These are phyloP conservation scores for Ciona savignyi DNA, from an alignment of 23 tunicate genomes.

Conservation along the genomic window DNA sequence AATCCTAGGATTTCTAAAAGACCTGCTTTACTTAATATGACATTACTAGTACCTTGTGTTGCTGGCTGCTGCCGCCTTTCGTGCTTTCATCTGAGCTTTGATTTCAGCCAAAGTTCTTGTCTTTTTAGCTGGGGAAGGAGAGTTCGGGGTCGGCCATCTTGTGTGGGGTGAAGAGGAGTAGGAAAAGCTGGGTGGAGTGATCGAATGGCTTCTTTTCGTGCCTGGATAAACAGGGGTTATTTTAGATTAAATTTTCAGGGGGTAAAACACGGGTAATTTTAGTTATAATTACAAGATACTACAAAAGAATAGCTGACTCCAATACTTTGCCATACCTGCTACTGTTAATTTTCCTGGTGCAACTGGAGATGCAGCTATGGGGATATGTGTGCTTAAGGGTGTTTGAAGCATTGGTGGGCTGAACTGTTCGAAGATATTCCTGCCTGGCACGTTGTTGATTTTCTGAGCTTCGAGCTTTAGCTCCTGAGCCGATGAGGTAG, in stretches of 20 bases:
- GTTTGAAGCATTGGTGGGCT: background rate
- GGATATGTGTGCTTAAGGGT: background rate
- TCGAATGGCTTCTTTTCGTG: constrained; percentile 18
- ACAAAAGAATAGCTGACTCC: too few relatives aligned
- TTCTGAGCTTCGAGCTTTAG: background rate
- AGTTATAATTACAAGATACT: too few relatives aligned
- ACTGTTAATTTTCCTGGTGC: constrained; percentile 9
- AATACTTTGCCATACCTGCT: too few relatives aligned
- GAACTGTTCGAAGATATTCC: background rate
- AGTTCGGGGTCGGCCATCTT: constrained; percentile 11
- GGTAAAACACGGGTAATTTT: too few relatives aligned
- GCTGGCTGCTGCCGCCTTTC: constrained; percentile 45
- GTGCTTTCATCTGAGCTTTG: constrained; percentile 82
- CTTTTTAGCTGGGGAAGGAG: constrained; percentile 56
- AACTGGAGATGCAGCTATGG: constrained; percentile 3
- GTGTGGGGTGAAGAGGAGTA: constrained; percentile 16
- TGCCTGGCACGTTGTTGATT: background rate
- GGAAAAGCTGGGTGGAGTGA: constrained; percentile 3
- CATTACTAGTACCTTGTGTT: too few relatives aligned
- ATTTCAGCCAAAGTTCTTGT: constrained; percentile 79
- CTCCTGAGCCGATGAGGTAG: background rate
- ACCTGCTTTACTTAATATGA: too few relatives aligned
- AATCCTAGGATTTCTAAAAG: too few relatives aligned
- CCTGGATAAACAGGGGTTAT: constrained; percentile 45
- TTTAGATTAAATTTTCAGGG: too few relatives aligned